These are phyloP conservation scores for Idaea dimidiata DNA, from an alignment of 2,888 invertebrate genomes.

Conservation along the genomic window DNA sequence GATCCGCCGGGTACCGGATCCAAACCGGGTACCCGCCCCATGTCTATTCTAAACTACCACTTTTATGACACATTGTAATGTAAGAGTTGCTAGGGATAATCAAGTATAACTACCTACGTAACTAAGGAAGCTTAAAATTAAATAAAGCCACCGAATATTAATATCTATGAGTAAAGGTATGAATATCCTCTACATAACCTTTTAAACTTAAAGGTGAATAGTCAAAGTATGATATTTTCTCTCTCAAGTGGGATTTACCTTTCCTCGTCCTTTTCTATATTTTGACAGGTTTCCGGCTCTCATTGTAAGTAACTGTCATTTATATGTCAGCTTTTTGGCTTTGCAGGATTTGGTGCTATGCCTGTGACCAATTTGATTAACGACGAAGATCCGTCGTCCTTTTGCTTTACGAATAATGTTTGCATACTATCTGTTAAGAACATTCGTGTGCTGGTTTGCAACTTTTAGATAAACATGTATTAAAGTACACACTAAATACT, in stretches of 20 bases:
- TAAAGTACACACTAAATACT: neutral
- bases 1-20: no score
- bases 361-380: neutral
- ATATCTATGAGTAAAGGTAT: no score
- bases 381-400: neutral
- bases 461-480: neutral
- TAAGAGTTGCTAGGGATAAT: no score
- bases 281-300: neutral
- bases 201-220: no score
- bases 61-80: no score
- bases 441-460: neutral
- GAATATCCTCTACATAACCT: no score
- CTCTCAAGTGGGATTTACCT: neutral
- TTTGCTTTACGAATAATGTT: conserved; percentile 1
- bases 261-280: neutral
- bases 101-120: no score
- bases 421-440: neutral
- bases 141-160: no score
- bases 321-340: neutral
- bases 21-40: no score
- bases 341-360: conserved; percentile 18
- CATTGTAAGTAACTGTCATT: neutral
- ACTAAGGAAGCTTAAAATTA: no score
- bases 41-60: no score
- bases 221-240: neutral